Base-by-base conservation (phyloP, 1,140 invertebrate species). In the Temnothorax longispinosus region DNA sequence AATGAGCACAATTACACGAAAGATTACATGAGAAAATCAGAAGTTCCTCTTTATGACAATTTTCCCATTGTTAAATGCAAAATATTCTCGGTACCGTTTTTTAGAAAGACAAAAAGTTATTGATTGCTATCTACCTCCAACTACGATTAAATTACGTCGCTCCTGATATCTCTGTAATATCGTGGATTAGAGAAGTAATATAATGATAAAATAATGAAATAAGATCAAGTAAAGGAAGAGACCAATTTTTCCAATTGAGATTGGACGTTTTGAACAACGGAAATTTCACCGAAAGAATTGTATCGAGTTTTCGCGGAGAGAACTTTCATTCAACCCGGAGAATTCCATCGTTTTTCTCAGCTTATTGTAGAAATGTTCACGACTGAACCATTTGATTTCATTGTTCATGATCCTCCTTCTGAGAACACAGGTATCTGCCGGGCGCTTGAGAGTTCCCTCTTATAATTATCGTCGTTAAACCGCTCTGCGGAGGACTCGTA, bases 391-490 rank as follows among this genome's bases (percentile, higher is more conserved):
- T 84, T 84, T 75, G 54, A 75, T 84, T 84, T 74, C 80, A 84
- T 84, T 75, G 69, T 84, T 84, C 80, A 60, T 56, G 69, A 75
- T 52, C 41, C 38, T 32, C 18, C 54, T 21, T 21, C 6, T 69
- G 32, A 18, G 52, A 82, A 58, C 65, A 6, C 52, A 44, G 21
- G 56, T 32, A 41, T 44, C 10, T 21, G 18, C 21, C 64, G 78
- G 15, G 35, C 21, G n/a, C 44, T 72, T 2, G 80, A 15, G 47
- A 62, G 18, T 75, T 75, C 6, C 27, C 78, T 72, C 69, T 74
- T 58, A 58, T 69, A 86, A 86, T 86, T 86, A 86, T 86, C 85
- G 50, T 82, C 60, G 76, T 86, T 86, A 82, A 86, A 82, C 41
- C 52, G n/a, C 44, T 80, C 50, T 35, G 71, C 54, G 18, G 2